phyloP scores from a whole-genome alignment of 1,140 invertebrate species.

The Nephila pilipes region DNA sequence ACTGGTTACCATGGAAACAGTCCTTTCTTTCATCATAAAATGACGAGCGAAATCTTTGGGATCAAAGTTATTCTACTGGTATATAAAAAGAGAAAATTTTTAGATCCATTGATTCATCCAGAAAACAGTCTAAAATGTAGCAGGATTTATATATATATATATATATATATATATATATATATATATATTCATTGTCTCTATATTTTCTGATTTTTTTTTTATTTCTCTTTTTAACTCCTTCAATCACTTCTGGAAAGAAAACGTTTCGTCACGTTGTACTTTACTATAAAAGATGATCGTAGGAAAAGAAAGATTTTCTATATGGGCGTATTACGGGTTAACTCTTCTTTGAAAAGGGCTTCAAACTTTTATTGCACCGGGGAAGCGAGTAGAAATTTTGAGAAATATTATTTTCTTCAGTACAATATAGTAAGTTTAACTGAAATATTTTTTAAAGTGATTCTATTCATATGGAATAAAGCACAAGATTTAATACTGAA shows the following conservation, averaged over 20 bases:
- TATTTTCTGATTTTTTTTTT: background rate
- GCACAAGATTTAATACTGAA: too few species aligned
- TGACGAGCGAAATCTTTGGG: conserved; percentile 26
- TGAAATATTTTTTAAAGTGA: too few species aligned
- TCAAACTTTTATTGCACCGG: conserved; percentile 17
- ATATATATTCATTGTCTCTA: background rate
- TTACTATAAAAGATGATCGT: background rate
- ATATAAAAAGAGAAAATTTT: conserved; percentile 16
- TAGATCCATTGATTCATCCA: conserved; percentile 28
- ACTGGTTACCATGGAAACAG: conserved; percentile 30
- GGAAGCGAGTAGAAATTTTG: background rate
- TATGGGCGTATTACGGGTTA: background rate
- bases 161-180: background rate
- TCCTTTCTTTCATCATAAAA: conserved; percentile 46
- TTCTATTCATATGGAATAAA: too few species aligned
- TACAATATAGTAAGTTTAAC: too few species aligned
- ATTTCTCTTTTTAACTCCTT: background rate
- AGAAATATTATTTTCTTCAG: background rate
- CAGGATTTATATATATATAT: background rate
- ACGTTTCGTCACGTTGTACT: conserved; percentile 7
- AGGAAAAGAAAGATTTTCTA: background rate
- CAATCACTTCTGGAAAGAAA: conserved; percentile 11
- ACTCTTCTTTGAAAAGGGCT: background rate
- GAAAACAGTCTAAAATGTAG: background rate
- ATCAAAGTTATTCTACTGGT: conserved; percentile 38